Conservation (phyloP, 1,140 invertebrate species). For the Drosophila prosaltans region DNA sequence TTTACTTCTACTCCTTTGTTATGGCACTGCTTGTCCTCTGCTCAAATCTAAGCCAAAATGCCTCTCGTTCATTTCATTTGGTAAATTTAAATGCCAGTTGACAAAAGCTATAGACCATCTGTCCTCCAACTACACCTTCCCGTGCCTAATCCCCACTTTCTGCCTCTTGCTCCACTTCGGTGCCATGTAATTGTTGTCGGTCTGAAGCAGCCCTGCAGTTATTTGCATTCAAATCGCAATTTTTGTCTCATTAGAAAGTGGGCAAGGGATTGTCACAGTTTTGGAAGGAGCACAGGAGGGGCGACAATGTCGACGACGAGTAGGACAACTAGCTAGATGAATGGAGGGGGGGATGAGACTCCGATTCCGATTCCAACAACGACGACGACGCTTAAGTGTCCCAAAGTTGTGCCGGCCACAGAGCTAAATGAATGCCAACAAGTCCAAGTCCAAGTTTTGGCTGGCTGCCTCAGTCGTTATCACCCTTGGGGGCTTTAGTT, state of each 20-base stretch:
- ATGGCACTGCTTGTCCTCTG: conserved; percentile 2
- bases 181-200: conserved; percentile 74
- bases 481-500: conserved; percentile 75
- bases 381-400: conserved; percentile 69
- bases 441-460: conserved; percentile 44
- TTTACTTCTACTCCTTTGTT: conserved; percentile 1
- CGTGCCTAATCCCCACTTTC: neutral
- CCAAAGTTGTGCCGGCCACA: conserved; percentile 72
- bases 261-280: conserved; percentile 21
- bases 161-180: conserved; percentile 25
- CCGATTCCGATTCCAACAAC: neutral
- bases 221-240: conserved; percentile 81
- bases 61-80: conserved; percentile 69
- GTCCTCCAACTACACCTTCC: conserved; percentile 17
- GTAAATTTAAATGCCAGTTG: conserved; percentile 72
- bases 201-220: conserved; percentile 76
- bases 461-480: conserved; percentile 57
- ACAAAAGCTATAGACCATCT: conserved; percentile 45
- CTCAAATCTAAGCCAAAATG: conserved; percentile 61
- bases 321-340: conserved; percentile 1
- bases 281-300: neutral
- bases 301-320: conserved; percentile 1
- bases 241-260: conserved; percentile 75
- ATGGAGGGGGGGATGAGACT: neutral
- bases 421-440: conserved; percentile 74